Percentiles rank a stretch among this genome's conserved stretches.
phyloP scores from a whole-genome alignment of 2,797 vertebrate species.

The Lates japonicus region DNA sequence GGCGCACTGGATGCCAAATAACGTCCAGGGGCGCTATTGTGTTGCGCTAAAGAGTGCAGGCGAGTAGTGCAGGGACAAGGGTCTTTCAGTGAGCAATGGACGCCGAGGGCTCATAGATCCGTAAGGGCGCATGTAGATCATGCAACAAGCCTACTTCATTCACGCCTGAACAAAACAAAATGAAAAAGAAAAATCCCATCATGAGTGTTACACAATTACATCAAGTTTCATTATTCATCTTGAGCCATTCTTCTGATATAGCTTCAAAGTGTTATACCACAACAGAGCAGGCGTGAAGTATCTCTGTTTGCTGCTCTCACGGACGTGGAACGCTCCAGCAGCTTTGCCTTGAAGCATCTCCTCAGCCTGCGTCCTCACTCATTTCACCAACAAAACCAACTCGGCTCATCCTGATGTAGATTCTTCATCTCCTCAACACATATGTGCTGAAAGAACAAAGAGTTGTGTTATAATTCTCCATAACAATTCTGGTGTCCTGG shows the following conservation, averaged over 20 bases:
- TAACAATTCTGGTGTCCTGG: not conserved
- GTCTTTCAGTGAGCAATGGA: constrained; percentile 95
- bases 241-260: not conserved
- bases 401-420: constrained; percentile 93
- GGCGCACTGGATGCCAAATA: constrained; percentile 93
- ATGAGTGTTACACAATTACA: not conserved
- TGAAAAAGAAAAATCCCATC: not conserved
- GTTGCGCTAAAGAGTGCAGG: constrained; percentile 95
- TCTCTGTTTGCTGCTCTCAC: constrained; percentile 93
- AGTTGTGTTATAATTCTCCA: not conserved
- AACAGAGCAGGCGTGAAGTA: constrained; percentile 88
- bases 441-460: constrained; percentile 84
- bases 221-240: not conserved
- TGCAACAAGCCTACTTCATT: constrained; percentile 95
- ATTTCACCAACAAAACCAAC: constrained; percentile 97
- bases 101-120: constrained; percentile 94
- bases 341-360: constrained; percentile 94
- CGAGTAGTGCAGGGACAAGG: constrained; percentile 98
- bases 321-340: constrained; percentile 95
- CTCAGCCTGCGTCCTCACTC: constrained; percentile 94
- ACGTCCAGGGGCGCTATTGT: constrained; percentile 98
- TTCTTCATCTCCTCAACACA: constrained; percentile 94
- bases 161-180: constrained; percentile 84
- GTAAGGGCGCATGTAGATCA: constrained; percentile 97
- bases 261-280: constrained; percentile 70